Evolutionary conservation across 2,888 invertebrate species (phyloP), one percentile per base, ranked within the genome.

Genomic region (Mesochorus sp.): DNA sequence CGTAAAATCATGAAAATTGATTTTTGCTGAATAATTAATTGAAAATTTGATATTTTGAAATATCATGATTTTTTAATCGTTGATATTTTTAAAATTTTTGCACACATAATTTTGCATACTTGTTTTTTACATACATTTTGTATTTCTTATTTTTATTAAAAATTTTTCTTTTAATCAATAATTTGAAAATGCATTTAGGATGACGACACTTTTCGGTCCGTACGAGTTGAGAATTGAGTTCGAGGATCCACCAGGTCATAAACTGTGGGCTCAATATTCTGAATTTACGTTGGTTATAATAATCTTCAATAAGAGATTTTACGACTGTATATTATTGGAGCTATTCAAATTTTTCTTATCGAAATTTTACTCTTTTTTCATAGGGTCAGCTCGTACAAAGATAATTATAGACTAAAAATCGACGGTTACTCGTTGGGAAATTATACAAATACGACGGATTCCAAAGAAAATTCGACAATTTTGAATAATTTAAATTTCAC

Each of bases 401-500:
- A 91, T 53, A 90, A 90, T 80, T 93, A 92, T 80, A 90, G 90
- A 79, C 83, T 93, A 44, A 82, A 88, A 39, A 89, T 94, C 61
- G 91, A 91, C 0, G 92, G 91, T 0, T 93, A 92, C 85, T 87
- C 87, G 5, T 12, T n/a, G 37, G 94, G 93, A 21, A 92, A 93
- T 66, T 90, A 92, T 21, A 90, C 92, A 0, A 92, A 92, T 85
- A 91, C 91, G 26, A 91, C 90, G 78, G 85, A 89, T 82, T 91
- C n/a, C n/a, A n/a, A n/a, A n/a, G n/a, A n/a, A n/a, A n/a, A n/a
- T n/a, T n/a, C n/a, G n/a, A n/a, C n/a, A n/a, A n/a, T n/a, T n/a
- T n/a, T 94, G 91, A 92, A 92, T 82, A 92, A 92, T 1, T 88
- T 84, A 72, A 92, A 92, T 84, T 85, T 88, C 3, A 92, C 91